Base-by-base conservation (phyloP, 2,113 vertebrate species). In the Sterna hirundo region DNA sequence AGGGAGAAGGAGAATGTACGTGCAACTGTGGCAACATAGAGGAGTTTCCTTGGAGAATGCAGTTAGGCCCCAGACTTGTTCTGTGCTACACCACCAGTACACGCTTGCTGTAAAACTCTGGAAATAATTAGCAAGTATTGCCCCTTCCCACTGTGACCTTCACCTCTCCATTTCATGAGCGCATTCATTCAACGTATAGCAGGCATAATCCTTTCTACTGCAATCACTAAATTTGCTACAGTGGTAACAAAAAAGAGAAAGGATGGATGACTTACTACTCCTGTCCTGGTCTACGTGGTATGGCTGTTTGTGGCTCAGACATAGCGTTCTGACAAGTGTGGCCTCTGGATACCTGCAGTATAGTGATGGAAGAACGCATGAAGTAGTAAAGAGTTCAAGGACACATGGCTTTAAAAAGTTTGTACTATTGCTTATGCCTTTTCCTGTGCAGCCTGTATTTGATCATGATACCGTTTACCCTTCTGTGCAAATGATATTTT, bases 401-500 rank as follows among this genome's bases (percentile, higher is more conserved):
- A 65, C 64, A 55, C 1, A 12, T 0, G 1, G 58, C 30, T 83
- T 94, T 61, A 10, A n/a, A 47, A 93, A 61, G 49, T 61, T 72
- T 44, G 44, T 25, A 11, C 29, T 15, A 13, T 17, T 42, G 15
- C 40, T 85, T 68, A 32, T 49, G 57, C 21, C 19, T 2, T 22
- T 77, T 72, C 51, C 75, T 44, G 30, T 47, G 66, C 52, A 80
- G 61, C 32, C 44, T 47, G 36, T 42, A 44, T 86, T 80, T 81
- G 44, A 69, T 40, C 21, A 34, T 44, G 42, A 79, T 14, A 52
- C 57, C 47, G n/a, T 57, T 60, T 64, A 79, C 18, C 22, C 52
- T 75, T 34, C 70, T 46, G 71, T 52, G 62, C 38, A 88, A 91
- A 80, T 71, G 40, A 36, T 62, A 92, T 69, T 90, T 90, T 83